Evolutionary conservation across 2,888 invertebrate genomes (phyloP).

Genomic region (Ramazzottius varieornatus): DNA sequence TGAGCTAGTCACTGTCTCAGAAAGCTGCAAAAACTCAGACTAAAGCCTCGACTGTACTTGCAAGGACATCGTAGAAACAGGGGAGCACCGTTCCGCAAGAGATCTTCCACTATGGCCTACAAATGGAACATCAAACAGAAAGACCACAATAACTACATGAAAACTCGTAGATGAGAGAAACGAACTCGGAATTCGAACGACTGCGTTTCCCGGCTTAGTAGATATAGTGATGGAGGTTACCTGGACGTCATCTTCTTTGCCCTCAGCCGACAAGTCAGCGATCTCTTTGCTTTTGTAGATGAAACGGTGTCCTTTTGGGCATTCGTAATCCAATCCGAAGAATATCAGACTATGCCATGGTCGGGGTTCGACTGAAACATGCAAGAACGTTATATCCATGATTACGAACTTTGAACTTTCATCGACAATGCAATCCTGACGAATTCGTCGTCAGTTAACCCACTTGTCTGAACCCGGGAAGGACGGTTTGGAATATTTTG

Average conservation of each 20-base stretch:
- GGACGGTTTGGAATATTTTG: not conserved
- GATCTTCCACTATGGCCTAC: not conserved
- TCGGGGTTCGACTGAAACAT: not conserved
- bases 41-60: not conserved
- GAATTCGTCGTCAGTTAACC: not conserved
- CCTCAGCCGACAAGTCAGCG: not conserved
- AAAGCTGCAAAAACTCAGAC: not conserved
- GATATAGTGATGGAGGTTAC: too few species aligned
- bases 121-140: not conserved
- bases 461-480: not conserved
- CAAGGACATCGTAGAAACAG: not conserved
- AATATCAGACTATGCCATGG: constrained; percentile 32
- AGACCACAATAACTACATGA: not conserved
- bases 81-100: not conserved
- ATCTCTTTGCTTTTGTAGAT: constrained; percentile 33
- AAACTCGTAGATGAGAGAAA: not conserved
- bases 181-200: not conserved
- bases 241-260: not conserved
- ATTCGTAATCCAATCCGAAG: constrained; percentile 88
- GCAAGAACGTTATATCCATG: not conserved
- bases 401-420: not conserved
- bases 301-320: constrained; percentile 80
- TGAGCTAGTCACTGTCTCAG: not conserved
- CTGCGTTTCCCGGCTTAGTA: too few species aligned
- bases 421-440: not conserved